These are phyloP conservation scores for Petrolisthes manimaculis DNA, from an alignment of 2,888 invertebrate species.

Conservation along the genomic window DNA sequence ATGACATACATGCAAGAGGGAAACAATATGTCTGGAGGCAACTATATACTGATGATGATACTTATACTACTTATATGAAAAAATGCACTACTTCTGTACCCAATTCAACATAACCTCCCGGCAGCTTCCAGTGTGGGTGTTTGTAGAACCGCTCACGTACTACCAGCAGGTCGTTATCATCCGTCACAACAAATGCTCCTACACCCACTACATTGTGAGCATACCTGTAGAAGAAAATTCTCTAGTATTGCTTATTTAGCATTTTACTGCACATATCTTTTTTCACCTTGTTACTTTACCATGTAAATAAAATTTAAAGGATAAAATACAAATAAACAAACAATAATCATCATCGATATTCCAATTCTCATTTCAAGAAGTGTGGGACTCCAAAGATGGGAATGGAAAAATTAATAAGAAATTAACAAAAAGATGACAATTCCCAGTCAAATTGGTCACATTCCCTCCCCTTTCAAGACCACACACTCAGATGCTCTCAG, in stretches of 20 bases:
- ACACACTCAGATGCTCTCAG: too few relatives aligned
- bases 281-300: neutral
- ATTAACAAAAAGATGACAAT: too few relatives aligned
- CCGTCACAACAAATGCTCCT: constrained; percentile 87
- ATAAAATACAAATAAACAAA: neutral
- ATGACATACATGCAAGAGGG: too few relatives aligned
- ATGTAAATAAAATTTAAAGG: neutral
- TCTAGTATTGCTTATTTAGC: too few relatives aligned
- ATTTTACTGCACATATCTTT: neutral
- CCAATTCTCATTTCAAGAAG: too few relatives aligned
- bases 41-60: too few relatives aligned
- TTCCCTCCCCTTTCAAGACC: too few relatives aligned
- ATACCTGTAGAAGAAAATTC: constrained; percentile 70
- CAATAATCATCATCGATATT: neutral
- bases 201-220: constrained; percentile 87
- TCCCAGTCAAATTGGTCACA: too few relatives aligned
- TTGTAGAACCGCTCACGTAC: constrained; percentile 80
- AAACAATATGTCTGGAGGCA: too few relatives aligned
- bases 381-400: too few relatives aligned
- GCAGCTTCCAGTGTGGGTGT: constrained; percentile 84
- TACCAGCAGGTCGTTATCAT: constrained; percentile 79
- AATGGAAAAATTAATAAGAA: too few relatives aligned
- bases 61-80: too few relatives aligned
- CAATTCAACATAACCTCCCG: constrained; percentile 91
- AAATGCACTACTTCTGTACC: constrained; percentile 72